Evolutionary conservation across 2,888 invertebrate genomes (phyloP), one percentile per base, ranked within the genome.

Genomic region (Agonopterix arenella): DNA sequence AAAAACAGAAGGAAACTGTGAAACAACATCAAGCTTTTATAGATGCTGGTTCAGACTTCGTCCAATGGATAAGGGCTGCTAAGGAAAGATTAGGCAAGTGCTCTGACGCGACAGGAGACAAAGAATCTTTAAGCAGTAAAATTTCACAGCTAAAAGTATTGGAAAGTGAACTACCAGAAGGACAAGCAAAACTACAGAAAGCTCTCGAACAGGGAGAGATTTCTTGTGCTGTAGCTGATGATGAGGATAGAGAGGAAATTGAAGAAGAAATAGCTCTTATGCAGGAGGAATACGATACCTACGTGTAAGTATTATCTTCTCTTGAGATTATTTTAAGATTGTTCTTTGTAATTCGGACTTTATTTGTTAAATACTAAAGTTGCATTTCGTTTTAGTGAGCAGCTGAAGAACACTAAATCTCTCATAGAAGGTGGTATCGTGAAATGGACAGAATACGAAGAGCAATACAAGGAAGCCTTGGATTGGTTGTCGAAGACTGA

Each of bases 371-470:
- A 47, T 37, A 43, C 13, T 40, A 40, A 43, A n/a, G n/a, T 38
- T 16, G 8, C 11, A 5, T 44, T 45, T 2, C 11, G 60, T 69
- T 86, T 78, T 72, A 93, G 94, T 44, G 96, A 96, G 62, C 93
- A 93, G 53, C 80, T 97, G 4, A 93, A 93, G 64, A 94, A 92
- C 64, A 95, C 95, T 2, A 97, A 96, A 84, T 92, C 92, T 58
- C 85, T 95, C 42, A 89, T 97, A 46, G 97, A 97, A 83, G 92
- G 94, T 56, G 97, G 96, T 64, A 95, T 97, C 70, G 96, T 96
- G 0, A 96, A 96, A 75, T 97, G 97, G 97, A 96, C 96, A 0
- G 97, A 97, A 78, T 97, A 97, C 73, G 97, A 97, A 84, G 96
- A 97, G 77, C 96, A 96, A 68, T 96, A 96, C 76, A 93, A 94